Percentiles rank a stretch among this genome's conserved stretches.
phyloP scores from a whole-genome alignment of 2,888 invertebrate genomes.

The Mimas tiliae region DNA sequence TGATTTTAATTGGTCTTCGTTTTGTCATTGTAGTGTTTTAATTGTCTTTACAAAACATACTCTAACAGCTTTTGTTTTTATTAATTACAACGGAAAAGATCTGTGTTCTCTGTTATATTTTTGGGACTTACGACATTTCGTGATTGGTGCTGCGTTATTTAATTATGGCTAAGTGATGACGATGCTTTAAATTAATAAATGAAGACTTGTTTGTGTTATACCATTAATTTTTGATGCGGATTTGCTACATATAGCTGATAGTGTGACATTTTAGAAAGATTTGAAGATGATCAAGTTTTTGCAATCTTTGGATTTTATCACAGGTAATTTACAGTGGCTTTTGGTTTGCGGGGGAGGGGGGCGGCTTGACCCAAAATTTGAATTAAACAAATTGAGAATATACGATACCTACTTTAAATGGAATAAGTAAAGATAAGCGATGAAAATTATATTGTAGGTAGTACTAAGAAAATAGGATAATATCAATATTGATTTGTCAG shows the following conservation, averaged over 20 bases:
- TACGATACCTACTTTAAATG: no score
- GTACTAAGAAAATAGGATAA: no score
- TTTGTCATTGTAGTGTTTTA: not conserved
- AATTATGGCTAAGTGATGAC: constrained; percentile 12
- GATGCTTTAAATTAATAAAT: constrained; percentile 7
- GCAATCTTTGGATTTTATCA: not conserved
- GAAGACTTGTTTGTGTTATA: not conserved
- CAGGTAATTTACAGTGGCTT: not conserved
- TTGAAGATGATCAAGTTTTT: constrained; percentile 7
- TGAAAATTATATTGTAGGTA: no score
- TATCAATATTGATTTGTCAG: no score
- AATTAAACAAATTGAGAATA: no score
- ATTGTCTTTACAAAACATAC: no score
- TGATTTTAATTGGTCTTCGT: not conserved
- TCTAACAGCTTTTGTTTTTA: no score
- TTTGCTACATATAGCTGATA: not conserved
- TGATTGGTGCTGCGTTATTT: not conserved
- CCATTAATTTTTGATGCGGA: not conserved
- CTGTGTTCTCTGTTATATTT: not conserved
- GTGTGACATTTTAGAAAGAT: not conserved
- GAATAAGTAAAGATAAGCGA: no score
- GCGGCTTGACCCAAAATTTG: no score
- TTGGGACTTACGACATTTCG: constrained; percentile 12
- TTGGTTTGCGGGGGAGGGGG: no score
- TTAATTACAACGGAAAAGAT: no score